Conservation (phyloP, 2,888 invertebrate species). For the Hyles lineata region DNA sequence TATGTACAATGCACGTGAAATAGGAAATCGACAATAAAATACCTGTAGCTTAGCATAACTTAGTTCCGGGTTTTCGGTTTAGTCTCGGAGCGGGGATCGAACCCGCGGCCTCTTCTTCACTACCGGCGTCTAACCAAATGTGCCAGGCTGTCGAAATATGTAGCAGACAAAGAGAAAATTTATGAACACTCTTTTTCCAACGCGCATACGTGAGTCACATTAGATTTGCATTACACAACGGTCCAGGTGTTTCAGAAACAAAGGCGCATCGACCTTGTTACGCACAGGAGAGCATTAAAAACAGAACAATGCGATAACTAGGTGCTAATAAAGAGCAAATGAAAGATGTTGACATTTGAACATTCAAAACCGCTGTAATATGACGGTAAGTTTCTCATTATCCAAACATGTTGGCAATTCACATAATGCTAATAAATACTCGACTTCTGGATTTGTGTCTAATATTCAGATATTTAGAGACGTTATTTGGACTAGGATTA, state of each 20-base stretch:
- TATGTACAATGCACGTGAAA: too few relatives aligned
- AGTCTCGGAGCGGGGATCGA: too few relatives aligned
- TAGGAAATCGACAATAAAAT: too few relatives aligned
- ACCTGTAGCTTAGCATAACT: too few relatives aligned
- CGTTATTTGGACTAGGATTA: not conserved
- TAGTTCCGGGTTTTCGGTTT: too few relatives aligned
- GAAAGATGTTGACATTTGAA: constrained; percentile 58
- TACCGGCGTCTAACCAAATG: too few relatives aligned
- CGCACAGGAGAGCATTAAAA: constrained; percentile 40
- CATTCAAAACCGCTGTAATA: constrained; percentile 44
- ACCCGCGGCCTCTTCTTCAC: too few relatives aligned
- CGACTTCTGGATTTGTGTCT: too few relatives aligned
- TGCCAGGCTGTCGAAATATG: too few relatives aligned
- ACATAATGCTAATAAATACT: not conserved
- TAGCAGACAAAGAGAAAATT: too few relatives aligned
- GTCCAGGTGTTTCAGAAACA: constrained; percentile 59
- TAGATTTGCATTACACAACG: constrained; percentile 49
- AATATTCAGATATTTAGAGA: not conserved
- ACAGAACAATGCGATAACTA: constrained; percentile 55
- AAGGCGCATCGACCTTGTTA: constrained; percentile 40
- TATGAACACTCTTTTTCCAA: too few relatives aligned
- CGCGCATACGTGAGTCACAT: not conserved
- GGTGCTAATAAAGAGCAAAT: constrained; percentile 59
- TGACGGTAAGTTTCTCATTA: constrained; percentile 50
- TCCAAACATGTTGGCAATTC: not conserved